Base-by-base conservation (phyloP, 2,113 vertebrate species). In the Tragelaphus imberbis region DNA sequence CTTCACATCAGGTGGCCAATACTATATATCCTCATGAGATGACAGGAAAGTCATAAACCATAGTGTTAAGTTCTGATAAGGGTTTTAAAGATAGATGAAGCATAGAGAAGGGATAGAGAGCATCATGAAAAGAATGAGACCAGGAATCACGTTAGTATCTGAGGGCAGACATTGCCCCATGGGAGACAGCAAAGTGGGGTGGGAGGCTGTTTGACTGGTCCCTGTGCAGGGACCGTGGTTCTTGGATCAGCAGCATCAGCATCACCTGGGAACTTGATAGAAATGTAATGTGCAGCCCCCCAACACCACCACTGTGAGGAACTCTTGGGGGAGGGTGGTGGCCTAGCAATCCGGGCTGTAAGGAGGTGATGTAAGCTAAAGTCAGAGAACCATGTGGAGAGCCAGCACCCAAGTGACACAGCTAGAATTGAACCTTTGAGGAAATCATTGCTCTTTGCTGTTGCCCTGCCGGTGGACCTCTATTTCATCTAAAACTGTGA, bases 1-100 rank as follows among this genome's bases (percentile, higher is more conserved):
- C 40, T 77, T 77, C 40, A 27, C 12, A 77, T 44, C 36, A 44
- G 23, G 71, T 44, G 36, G 40, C 71, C 40, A 40, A 44, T 77
- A 77, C 40, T 71, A 95, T 94, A n/a, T 16, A 88, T 89, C 75
- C 75, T 94, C 81, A 65, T 53, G 23, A 80, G 63, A 96, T 84
- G 90, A 79, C 27, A 59, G 87, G 79, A 97, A 95, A 93, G 84
- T 92, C 89, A 92, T 84, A 95, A 84, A 44, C 30, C 71, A 55
- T 53, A 58, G 33, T 84, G 58, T 61, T 63, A 80, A 93, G 63
- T 71, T 87, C 94, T 79, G 49, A 84, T 95, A 84, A 94, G 58
- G 23, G 13, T 56, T 81, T 53, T 9, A 12, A 82, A 90, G 33
- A 81, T 28, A 95, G n/a, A 93, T 44, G 86, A 89, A 84, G 28